Evolutionary conservation across 2,113 vertebrate species (phyloP), one percentile per base, ranked within the genome.

Genomic region (Meles meles): DNA sequence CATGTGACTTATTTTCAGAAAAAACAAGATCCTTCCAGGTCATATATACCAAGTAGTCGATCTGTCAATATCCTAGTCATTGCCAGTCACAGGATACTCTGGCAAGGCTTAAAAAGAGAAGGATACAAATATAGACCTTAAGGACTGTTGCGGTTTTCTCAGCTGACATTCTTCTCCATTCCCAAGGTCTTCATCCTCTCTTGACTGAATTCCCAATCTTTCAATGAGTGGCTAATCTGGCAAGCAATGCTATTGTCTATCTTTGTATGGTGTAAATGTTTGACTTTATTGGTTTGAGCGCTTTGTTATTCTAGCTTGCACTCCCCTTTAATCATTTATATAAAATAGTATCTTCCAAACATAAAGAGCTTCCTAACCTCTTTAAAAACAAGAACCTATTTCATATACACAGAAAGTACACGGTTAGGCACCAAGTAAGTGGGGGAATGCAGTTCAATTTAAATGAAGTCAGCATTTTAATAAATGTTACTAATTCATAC

Each of bases 391-490:
- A 86, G 59, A 90, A 95, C 7, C 4, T 69, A 90, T 49, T 88
- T 83, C n/a, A 57, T 61, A 79, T 15, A 90, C 1, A 69, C 4
- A 88, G 9, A 76, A 5, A 87, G 2, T 92, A 31, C 34, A 88
- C 13, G 65, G 2, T 85, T 61, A 77, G 88, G 25, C 29, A 67
- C 18, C 67, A 94, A 90, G 74, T 74, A 74, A 84, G 81, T 3
- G 4, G 3, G n/a, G 11, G 14, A 77, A 47, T 59, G 12, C 1
- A 67, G 13, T 63, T 71, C 37, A 95, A 88, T 63, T 85, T 84
- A 87, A 97, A 87, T 69, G 2, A 86, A 96, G 87, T 74, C 49
- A 76, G 21, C 42, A 95, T 63, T 88, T 93, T 88, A 67, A 14
- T 39, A 67, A 80, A 94, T 37, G 17, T 57, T 83, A 88, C 21